Evolutionary conservation across 2,113 vertebrate species (phyloP).

Genomic region (Cacatua alba): DNA sequence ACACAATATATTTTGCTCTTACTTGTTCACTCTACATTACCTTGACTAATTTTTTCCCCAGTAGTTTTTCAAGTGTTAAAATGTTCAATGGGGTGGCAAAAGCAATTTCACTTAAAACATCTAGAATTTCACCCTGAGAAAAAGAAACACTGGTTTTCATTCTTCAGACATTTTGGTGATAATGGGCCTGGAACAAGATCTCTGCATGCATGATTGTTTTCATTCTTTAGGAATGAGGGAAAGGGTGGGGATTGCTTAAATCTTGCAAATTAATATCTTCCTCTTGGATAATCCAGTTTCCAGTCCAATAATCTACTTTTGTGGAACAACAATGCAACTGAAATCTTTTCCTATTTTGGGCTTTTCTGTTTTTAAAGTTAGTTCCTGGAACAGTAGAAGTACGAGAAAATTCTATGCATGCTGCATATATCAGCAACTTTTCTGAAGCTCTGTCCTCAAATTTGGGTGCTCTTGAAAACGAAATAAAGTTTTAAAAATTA

Average conservation of each 20-base stretch:
- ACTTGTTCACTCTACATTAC: neutral
- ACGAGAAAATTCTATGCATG: neutral
- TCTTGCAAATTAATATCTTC: neutral
- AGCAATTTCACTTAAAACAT: neutral
- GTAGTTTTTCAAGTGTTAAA: neutral
- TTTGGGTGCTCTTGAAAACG: neutral
- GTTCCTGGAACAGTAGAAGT: neutral
- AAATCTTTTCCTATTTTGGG: neutral
- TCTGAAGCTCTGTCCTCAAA: neutral
- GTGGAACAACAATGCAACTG: neutral
- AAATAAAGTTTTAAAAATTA: neutral
- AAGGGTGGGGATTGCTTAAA: neutral
- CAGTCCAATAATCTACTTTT: neutral
- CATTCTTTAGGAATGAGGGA: neutral
- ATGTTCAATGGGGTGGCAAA: neutral
- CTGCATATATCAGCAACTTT: neutral
- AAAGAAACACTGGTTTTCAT: neutral
- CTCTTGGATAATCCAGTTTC: conserved; percentile 16
- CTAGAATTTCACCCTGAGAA: neutral
- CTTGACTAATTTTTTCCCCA: neutral
- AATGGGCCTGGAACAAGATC: neutral
- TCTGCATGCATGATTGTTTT: neutral
- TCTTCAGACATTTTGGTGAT: neutral
- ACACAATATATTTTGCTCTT: neutral
- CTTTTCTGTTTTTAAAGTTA: conserved; percentile 14